Evolutionary conservation across 2,888 invertebrate genomes (phyloP), one percentile per base, ranked within the genome.

Genomic region (Cataglyphis rosenhaueri): DNA sequence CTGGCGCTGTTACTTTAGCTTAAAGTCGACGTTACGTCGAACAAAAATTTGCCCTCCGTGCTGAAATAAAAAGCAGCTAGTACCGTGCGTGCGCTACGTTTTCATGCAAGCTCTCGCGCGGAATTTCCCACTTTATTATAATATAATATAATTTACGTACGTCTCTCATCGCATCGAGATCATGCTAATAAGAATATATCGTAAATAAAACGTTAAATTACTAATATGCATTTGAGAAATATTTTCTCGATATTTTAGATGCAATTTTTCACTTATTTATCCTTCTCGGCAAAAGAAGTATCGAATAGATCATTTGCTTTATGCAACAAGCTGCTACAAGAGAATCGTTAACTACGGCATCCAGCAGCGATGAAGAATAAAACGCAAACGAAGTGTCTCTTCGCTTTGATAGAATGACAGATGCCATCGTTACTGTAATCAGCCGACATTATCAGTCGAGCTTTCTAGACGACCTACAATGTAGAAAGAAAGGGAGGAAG

Each of bases 391-490:
- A 76, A 21, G 10, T 38, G 38, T 76, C 65, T 29, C 65, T 82
- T 57, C 68, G 38, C 52, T 62, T 41, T 62, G 62, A 70, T 70
- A 59, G 68, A 78, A 64, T 64, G 70, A 83, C 79, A 79, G 79
- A 82, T 55, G 82, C n/a, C 62, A 68, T 59, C 48, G 64, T 71
- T 79, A 83, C 62, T 61, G 32, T 73, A 82, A 82, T 75, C 84
- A 64, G 44, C 32, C 68, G 78, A 59, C 66, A 84, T 78, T 74
- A 84, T 73, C 78, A 65, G 65, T 52, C 82, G 64, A 71, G 55
- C 29, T 68, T 86, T 76, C 78, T 84, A 65, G 61, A 82, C 84
- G 81, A 83, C 81, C 76, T 64, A 52, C 61, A n/a, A 21, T 62
- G 12, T 57, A 48, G 74, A 35, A 65, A 70, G 65, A 55, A 41